Evolutionary conservation across 2,888 invertebrate species (phyloP).

Genomic region (Schizotus pectinicornis): DNA sequence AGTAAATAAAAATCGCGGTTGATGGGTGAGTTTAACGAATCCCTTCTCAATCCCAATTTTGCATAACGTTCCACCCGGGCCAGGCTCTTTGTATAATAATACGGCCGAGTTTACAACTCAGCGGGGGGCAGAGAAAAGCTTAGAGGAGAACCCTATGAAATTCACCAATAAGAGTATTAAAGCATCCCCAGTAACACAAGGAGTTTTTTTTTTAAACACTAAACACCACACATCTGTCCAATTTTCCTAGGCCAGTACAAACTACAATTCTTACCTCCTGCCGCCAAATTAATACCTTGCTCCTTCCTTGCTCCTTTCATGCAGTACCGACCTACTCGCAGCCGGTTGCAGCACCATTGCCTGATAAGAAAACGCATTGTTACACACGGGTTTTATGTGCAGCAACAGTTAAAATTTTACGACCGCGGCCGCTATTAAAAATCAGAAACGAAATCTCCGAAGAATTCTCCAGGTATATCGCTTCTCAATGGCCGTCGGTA

Average conservation of each 20-base stretch:
- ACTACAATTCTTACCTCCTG: constrained; percentile 24
- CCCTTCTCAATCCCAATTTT: constrained; percentile 31
- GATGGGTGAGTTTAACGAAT: constrained; percentile 20
- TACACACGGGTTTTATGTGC: not conserved
- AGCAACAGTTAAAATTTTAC: too few relatives aligned
- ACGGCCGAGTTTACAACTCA: constrained; percentile 32
- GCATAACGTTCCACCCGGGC: constrained; percentile 21
- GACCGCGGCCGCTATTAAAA: not conserved
- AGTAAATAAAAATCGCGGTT: not conserved
- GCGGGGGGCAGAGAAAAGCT: constrained; percentile 30
- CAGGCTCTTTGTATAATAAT: constrained; percentile 34
- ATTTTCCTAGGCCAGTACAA: constrained; percentile 25
- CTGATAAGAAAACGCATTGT: too few relatives aligned
- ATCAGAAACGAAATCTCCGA: constrained; percentile 3
- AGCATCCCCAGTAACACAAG: constrained; percentile 32
- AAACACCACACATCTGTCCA: constrained; percentile 37
- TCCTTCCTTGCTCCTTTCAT: constrained; percentile 20
- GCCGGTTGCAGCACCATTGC: not conserved
- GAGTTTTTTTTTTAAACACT: constrained; percentile 34
- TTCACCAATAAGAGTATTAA: constrained; percentile 38
- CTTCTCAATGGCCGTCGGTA: not conserved
- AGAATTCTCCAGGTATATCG: not conserved
- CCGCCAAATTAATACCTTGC: constrained; percentile 29
- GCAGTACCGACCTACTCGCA: constrained; percentile 9
- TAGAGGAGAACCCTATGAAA: constrained; percentile 37